Percentiles rank a stretch among this genome's conserved stretches.
Evolutionary conservation across 2,113 vertebrate genomes (phyloP).

Genomic region (Eulemur macaco): DNA sequence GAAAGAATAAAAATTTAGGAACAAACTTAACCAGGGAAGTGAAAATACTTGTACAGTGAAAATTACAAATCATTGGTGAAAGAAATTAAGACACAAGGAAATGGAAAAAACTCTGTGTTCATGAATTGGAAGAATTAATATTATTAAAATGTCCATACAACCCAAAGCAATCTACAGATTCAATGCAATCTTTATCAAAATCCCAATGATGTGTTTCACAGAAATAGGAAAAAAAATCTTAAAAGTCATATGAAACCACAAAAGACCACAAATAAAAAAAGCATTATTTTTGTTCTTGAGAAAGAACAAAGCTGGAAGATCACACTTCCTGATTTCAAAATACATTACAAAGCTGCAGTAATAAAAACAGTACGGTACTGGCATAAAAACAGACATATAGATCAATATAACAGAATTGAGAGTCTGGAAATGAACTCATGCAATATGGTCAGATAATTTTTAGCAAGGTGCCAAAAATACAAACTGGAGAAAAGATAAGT

Average conservation of each 20-base stretch:
- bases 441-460: not conserved
- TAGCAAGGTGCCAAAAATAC: not conserved
- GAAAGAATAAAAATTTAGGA: not conserved
- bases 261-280: not conserved
- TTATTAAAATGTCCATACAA: not conserved
- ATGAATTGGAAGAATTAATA: not conserved
- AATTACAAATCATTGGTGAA: not conserved
- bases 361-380: not conserved
- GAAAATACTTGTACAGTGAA: not conserved
- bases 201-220: not conserved
- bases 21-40: not conserved
- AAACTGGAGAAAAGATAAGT: not conserved
- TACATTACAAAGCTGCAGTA: not conserved
- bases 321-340: not conserved
- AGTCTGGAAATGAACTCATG: not conserved
- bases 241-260: not conserved
- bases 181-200: not conserved
- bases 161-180: not conserved
- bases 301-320: not conserved
- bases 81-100: not conserved
- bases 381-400: not conserved
- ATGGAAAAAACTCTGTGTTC: not conserved
- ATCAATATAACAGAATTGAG: not conserved
- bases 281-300: not conserved
- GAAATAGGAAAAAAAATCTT: not conserved